Percentiles rank a stretch among this genome's conserved stretches.
phyloP scores from a whole-genome alignment of 2,888 invertebrate genomes.

The Criorhina ranunculi region DNA sequence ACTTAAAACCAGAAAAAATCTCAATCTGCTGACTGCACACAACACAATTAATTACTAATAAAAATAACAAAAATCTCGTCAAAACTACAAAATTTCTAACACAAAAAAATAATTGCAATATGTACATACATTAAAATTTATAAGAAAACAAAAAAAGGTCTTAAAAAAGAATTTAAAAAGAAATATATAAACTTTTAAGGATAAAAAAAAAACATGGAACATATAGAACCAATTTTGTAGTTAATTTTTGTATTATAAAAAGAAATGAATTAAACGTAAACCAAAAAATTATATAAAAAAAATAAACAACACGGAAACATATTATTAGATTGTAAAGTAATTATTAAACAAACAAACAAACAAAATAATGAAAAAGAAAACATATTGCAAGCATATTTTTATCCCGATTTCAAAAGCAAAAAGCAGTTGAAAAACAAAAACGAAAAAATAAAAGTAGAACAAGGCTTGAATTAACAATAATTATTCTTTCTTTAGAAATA shows the following conservation, averaged over 20 bases:
- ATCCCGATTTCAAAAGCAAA: constrained; percentile 74
- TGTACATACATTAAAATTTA: constrained; percentile 72
- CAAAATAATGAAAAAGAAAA: constrained; percentile 70
- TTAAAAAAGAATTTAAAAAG: constrained; percentile 47
- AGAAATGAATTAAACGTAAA: constrained; percentile 71
- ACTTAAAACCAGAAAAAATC: constrained; percentile 67
- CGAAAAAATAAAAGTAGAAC: constrained; percentile 67
- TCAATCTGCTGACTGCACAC: constrained; percentile 69
- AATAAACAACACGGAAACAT: constrained; percentile 78
- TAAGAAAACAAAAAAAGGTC: constrained; percentile 52
- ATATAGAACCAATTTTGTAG: constrained; percentile 81
- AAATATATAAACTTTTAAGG: constrained; percentile 17
- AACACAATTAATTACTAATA: constrained; percentile 61
- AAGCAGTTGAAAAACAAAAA: constrained; percentile 63
- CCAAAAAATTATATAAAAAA: constrained; percentile 75
- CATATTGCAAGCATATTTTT: constrained; percentile 75
- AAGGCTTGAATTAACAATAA: constrained; percentile 72
- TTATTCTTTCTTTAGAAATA: constrained; percentile 54
- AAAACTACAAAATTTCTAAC: constrained; percentile 54
- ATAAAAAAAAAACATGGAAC: constrained; percentile 64
- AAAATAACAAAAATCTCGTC: constrained; percentile 47
- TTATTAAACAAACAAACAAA: constrained; percentile 70
- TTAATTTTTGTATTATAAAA: constrained; percentile 77
- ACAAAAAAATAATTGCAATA: constrained; percentile 74
- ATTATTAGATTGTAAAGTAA: constrained; percentile 77